A percentile compares a stretch with the other conserved stretches of the same genome.
These are phyloP conservation scores for Ceratina australensis DNA, from an alignment of 1,140 invertebrate species.

Conservation along the genomic window DNA sequence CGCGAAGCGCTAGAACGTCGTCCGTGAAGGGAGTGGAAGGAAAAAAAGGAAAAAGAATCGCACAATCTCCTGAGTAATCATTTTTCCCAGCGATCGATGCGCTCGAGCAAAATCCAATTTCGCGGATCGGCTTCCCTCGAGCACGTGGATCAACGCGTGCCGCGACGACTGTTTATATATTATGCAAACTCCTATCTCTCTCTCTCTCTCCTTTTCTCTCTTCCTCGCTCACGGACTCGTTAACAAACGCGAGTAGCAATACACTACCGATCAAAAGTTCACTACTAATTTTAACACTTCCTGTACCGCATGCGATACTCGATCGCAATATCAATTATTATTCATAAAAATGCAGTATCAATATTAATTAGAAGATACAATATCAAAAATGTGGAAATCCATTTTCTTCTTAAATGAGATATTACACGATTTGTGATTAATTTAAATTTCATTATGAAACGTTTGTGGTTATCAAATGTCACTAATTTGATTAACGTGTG, in stretches of 20 bases:
- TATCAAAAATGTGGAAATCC: no score
- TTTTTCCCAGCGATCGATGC: conserved; percentile 28
- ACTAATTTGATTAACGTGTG: no score
- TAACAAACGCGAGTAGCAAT: not conserved
- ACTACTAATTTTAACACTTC: not conserved
- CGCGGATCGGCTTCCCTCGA: conserved; percentile 44
- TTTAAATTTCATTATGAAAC: no score
- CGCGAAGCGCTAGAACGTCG: conserved; percentile 11
- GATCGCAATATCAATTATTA: no score
- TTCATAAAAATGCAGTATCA: no score
- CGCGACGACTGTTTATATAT: conserved; percentile 16
- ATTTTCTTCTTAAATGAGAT: no score
- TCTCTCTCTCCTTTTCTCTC: not conserved
- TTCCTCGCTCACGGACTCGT: not conserved
- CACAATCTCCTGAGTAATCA: conserved; percentile 27
- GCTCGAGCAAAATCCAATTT: conserved; percentile 55
- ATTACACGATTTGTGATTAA: no score
- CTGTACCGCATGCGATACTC: not conserved
- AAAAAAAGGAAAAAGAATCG: not conserved
- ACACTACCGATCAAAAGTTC: conserved; percentile 5
- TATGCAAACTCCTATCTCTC: not conserved
- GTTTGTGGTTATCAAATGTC: no score
- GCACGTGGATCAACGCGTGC: conserved; percentile 57
- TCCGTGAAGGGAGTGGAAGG: not conserved
- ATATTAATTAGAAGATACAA: no score